phyloP scores from a whole-genome alignment of 2,888 invertebrate genomes.

The Drosophila nigricruria region DNA sequence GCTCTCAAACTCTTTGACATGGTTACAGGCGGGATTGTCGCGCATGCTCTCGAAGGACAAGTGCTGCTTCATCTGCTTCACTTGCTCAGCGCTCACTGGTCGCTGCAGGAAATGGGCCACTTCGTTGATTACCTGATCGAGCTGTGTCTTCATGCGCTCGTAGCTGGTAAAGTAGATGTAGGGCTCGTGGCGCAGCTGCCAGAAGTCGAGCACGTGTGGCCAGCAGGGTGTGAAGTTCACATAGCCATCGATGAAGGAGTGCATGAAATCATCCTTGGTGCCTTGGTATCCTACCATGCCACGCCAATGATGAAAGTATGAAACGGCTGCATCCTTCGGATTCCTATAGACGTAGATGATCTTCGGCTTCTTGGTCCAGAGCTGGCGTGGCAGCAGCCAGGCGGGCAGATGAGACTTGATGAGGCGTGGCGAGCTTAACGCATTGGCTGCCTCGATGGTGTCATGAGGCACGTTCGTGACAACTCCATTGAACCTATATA shows the following conservation, averaged over 20 bases:
- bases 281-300: constrained; percentile 83
- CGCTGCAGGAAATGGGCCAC: constrained; percentile 75
- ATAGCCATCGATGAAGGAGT: constrained; percentile 81
- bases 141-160: constrained; percentile 82
- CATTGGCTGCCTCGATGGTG: constrained; percentile 78
- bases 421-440: constrained; percentile 76
- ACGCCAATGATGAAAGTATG: constrained; percentile 89
- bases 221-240: constrained; percentile 82
- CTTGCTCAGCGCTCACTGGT: constrained; percentile 51
- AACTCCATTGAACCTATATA: constrained; percentile 80
- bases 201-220: constrained; percentile 83
- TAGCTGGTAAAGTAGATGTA: constrained; percentile 83
- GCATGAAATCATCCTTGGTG: constrained; percentile 80
- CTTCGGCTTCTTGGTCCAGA: constrained; percentile 84
- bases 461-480: constrained; percentile 82
- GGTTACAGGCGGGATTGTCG: constrained; percentile 82
- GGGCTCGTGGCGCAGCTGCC: constrained; percentile 79
- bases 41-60: constrained; percentile 84
- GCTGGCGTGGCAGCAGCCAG: constrained; percentile 78
- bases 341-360: constrained; percentile 94
- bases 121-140: constrained; percentile 72
- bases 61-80: constrained; percentile 72
- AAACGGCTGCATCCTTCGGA: constrained; percentile 93
- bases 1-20: constrained; percentile 83
- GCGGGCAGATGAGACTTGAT: constrained; percentile 83